These are phyloP conservation scores for Drosophila leonis DNA, from an alignment of 2,888 invertebrate genomes.

Conservation along the genomic window DNA sequence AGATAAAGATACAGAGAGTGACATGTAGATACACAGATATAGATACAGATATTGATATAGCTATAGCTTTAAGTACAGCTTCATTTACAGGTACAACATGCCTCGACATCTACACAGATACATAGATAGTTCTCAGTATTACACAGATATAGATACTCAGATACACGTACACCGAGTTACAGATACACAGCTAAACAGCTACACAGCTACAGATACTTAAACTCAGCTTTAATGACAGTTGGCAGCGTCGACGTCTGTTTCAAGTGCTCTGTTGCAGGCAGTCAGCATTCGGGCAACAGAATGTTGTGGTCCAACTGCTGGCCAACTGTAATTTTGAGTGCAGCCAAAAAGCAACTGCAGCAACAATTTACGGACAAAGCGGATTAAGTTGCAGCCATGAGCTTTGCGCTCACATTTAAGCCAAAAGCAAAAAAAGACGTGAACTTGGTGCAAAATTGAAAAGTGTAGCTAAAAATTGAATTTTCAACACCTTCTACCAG, in stretches of 20 bases:
- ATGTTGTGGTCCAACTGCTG: slow-evolving; percentile 13
- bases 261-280: slow-evolving; percentile 16
- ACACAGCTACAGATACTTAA: slow-evolving; percentile 11
- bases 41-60: not conserved
- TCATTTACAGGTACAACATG: not conserved
- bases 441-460: slow-evolving; percentile 23
- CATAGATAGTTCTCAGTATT: not conserved
- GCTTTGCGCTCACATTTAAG: slow-evolving; percentile 12
- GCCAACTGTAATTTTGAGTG: not conserved
- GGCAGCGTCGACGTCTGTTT: slow-evolving; percentile 7
- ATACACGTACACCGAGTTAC: not conserved
- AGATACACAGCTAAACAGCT: no score
- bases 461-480: slow-evolving; percentile 25
- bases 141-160: not conserved
- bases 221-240: slow-evolving; percentile 11
- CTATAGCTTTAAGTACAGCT: not conserved
- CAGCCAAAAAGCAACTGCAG: not conserved
- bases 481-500: slow-evolving; percentile 21
- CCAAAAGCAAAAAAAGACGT: slow-evolving; percentile 7
- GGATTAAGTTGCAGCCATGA: slow-evolving; percentile 31
- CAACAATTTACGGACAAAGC: slow-evolving; percentile 25
- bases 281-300: slow-evolving; percentile 12
- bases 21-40: not conserved
- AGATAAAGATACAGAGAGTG: not conserved
- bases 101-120: not conserved